Conservation (phyloP, 1,140 invertebrate genomes). For the Neodiprion virginianus region DNA sequence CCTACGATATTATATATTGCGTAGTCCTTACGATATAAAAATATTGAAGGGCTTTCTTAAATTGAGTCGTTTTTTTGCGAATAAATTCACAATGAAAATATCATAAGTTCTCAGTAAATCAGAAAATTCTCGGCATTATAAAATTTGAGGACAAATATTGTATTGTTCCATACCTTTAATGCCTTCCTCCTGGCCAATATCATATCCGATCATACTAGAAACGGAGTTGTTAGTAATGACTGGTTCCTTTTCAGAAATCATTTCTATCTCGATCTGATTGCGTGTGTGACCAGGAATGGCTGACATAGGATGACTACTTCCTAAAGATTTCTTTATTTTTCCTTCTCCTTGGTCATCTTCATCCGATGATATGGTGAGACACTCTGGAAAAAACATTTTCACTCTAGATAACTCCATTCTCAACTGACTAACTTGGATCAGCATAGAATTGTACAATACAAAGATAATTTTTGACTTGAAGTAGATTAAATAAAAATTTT, state of each 20-base stretch:
- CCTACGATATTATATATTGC: conserved; percentile 44
- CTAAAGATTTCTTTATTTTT: conserved; percentile 27
- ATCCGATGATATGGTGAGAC: conserved; percentile 59
- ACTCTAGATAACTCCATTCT: background rate
- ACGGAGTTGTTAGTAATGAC: conserved; percentile 55
- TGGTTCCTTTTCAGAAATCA: conserved; percentile 61
- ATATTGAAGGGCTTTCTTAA: conserved; percentile 29
- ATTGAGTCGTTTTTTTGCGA: background rate
- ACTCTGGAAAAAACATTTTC: conserved; percentile 40
- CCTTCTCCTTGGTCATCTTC: conserved; percentile 51
- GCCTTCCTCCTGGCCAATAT: conserved; percentile 30
- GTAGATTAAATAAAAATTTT: background rate
- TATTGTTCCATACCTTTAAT: conserved; percentile 25
- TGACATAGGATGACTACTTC: conserved; percentile 16
- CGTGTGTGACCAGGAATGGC: background rate
- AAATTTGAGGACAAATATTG: background rate
- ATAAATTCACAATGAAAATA: background rate
- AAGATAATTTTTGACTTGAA: background rate
- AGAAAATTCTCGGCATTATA: background rate
- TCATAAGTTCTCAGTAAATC: too few species aligned
- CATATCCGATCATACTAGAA: conserved; percentile 29
- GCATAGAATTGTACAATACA: background rate
- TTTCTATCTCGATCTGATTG: conserved; percentile 34
- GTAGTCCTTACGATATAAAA: conserved; percentile 23
- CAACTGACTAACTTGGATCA: conserved; percentile 17